Percentiles rank a stretch among this genome's conserved stretches.
phyloP scores from a whole-genome alignment of 1,140 invertebrate genomes.

The Neotoxoptera formosana region DNA sequence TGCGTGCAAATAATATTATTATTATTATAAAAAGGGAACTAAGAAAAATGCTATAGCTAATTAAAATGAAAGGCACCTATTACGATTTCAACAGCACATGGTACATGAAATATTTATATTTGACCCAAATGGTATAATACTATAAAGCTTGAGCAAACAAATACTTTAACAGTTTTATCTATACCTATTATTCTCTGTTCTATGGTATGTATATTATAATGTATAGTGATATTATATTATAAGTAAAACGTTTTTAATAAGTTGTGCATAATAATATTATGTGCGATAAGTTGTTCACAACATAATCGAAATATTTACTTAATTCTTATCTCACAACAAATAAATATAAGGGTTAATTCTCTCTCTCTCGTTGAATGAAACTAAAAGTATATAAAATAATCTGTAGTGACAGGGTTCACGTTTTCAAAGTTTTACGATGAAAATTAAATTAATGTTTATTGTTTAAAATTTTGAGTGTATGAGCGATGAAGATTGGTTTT shows the following conservation, averaged over 20 bases:
- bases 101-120: constrained; percentile 9
- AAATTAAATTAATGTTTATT: not conserved
- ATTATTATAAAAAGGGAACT: not conserved
- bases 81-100: not conserved
- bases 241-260: not conserved
- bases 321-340: not conserved
- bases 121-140: not conserved
- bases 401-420: not conserved
- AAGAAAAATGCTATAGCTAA: not conserved
- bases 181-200: not conserved
- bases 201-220: not conserved
- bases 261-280: not conserved
- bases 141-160: not conserved
- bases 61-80: not conserved
- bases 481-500: not conserved
- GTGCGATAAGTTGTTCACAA: not conserved
- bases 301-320: constrained; percentile 11
- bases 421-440: not conserved
- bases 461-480: constrained; percentile 4
- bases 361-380: constrained; percentile 1
- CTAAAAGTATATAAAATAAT: constrained; percentile 8
- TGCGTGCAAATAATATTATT: not conserved
- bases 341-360: constrained; percentile 2
- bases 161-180: not conserved
- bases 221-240: not conserved